Conservation (phyloP, 2,797 vertebrate species). For the Aphelocoma californica region DNA sequence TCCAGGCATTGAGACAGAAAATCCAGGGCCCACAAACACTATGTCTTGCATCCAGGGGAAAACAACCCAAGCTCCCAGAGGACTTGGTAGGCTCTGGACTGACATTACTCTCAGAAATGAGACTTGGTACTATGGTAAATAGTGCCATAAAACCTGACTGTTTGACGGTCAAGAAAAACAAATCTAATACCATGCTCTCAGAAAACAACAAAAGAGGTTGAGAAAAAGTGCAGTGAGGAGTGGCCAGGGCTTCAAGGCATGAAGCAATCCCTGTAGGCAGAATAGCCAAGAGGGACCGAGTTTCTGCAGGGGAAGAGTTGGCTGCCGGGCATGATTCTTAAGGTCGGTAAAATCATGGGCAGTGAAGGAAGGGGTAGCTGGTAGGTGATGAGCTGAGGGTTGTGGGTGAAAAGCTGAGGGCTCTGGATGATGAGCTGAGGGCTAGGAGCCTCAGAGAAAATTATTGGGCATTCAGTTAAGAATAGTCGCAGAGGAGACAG, state of each 20-base stretch:
- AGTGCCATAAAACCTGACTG: background rate
- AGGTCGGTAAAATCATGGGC: background rate
- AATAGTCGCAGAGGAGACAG: background rate
- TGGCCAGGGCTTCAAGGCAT: background rate
- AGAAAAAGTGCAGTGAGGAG: background rate
- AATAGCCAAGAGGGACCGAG: background rate
- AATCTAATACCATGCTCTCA: background rate
- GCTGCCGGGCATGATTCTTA: rapidly evolving
- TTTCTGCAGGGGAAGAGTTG: background rate
- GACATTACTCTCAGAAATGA: background rate
- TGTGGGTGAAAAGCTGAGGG: background rate
- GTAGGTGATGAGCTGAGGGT: background rate
- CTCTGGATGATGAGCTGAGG: background rate
- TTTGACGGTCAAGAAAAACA: background rate
- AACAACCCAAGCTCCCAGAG: background rate
- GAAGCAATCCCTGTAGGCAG: background rate
- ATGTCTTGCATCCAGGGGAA: background rate
- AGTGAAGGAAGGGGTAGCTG: background rate
- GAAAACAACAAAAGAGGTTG: background rate
- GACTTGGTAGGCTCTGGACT: background rate
- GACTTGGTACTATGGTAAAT: background rate
- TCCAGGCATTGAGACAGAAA: background rate
- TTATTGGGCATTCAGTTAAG: background rate
- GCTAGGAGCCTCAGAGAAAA: background rate
- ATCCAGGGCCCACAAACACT: background rate